phyloP scores from a whole-genome alignment of 1,140 invertebrate genomes.

The Hylaeus volcanicus region DNA sequence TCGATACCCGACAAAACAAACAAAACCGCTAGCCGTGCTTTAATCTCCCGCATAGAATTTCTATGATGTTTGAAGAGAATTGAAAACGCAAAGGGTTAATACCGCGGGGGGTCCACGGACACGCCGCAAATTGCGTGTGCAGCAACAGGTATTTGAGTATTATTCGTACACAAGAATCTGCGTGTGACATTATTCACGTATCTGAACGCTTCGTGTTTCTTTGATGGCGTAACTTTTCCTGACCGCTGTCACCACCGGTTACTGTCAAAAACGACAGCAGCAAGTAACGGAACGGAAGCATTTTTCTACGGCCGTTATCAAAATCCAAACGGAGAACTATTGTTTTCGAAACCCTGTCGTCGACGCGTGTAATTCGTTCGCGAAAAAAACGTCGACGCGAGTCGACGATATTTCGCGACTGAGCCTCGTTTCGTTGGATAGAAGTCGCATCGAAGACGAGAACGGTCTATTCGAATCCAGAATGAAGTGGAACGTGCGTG shows the following conservation, averaged over 20 bases:
- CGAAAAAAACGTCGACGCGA: background rate
- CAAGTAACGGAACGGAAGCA: background rate
- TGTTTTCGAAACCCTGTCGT: background rate
- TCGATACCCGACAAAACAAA: no score
- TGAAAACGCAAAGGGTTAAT: background rate
- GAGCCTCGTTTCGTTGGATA: background rate
- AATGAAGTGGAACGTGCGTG: constrained; percentile 56
- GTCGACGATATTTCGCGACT: constrained; percentile 21
- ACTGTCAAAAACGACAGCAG: background rate
- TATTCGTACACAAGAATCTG: background rate
- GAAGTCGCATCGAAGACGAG: constrained; percentile 31
- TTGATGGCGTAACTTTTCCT: background rate
- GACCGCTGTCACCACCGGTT: background rate
- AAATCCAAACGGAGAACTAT: background rate
- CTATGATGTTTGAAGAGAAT: background rate
- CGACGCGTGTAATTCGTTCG: background rate
- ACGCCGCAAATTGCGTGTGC: constrained; percentile 1
- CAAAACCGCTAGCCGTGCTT: background rate
- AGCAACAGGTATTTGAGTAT: constrained; percentile 41
- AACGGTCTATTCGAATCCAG: constrained; percentile 57
- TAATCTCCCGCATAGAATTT: background rate
- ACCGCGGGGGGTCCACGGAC: background rate
- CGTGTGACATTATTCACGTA: constrained; percentile 4
- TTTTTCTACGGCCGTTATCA: background rate
- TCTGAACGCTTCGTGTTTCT: background rate